A percentile compares a stretch with the other conserved stretches of the same genome.
Conservation (phyloP, 2,113 vertebrate genomes). For the Xiphophorus hellerii region DNA sequence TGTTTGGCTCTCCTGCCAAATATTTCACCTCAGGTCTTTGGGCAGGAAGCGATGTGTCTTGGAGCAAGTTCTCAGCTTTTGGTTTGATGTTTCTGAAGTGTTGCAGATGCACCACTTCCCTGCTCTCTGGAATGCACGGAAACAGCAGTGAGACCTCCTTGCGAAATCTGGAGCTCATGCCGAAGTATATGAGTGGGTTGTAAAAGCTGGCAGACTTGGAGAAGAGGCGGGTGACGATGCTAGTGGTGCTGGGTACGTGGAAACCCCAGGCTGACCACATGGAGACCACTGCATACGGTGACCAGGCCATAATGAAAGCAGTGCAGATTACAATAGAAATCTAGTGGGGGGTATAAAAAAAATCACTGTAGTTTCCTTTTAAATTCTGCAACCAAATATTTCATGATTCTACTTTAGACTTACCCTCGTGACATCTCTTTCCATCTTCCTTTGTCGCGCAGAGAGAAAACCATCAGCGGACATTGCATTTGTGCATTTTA, state of each 20-base stretch:
- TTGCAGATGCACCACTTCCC: constrained; percentile 81
- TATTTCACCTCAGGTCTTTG: constrained; percentile 66
- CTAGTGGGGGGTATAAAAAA: constrained; percentile 61
- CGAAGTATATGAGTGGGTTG: constrained; percentile 87
- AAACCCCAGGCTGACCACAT: constrained; percentile 85
- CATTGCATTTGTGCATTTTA: constrained; percentile 85
- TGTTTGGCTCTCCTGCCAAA: constrained; percentile 20
- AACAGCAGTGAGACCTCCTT: constrained; percentile 79
- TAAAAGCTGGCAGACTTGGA: constrained; percentile 88
- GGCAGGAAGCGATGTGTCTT: constrained; percentile 24
- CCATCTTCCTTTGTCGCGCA: constrained; percentile 81
- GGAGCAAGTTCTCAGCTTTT: constrained; percentile 62
- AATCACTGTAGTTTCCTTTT: constrained; percentile 9
- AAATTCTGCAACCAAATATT: not conserved
- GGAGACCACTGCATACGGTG: constrained; percentile 86
- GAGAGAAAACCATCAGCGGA: constrained; percentile 79
- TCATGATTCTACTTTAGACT: constrained; percentile 11
- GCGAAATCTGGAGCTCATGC: constrained; percentile 87
- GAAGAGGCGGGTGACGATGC: constrained; percentile 83
- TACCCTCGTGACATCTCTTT: constrained; percentile 84
- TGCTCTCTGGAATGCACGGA: constrained; percentile 74
- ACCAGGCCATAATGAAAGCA: constrained; percentile 85
- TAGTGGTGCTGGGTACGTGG: constrained; percentile 81
- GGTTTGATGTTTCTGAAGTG: constrained; percentile 80
- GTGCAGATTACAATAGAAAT: constrained; percentile 86